Evolutionary conservation across 2,113 vertebrate species (phyloP).

Genomic region (Lepisosteus oculatus): DNA sequence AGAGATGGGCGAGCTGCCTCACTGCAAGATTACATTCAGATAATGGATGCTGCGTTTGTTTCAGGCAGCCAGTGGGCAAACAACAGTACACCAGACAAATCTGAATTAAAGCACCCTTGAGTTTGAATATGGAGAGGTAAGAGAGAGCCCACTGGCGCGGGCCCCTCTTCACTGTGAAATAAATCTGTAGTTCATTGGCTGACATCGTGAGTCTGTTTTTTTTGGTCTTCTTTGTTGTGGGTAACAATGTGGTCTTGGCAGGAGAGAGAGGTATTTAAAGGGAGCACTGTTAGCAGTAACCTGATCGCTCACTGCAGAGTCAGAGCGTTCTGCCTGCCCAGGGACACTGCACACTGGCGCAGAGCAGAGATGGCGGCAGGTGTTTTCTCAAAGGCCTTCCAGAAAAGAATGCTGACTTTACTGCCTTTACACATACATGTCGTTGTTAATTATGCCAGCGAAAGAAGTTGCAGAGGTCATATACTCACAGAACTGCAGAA

Average conservation of each 20-base stretch:
- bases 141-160: too few species aligned
- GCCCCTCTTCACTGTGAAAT: too few species aligned
- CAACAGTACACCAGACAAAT: neutral
- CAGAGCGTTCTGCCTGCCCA: constrained; percentile 58
- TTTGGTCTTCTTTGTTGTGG: constrained; percentile 34
- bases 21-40: neutral
- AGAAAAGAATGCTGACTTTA: too few species aligned
- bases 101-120: neutral
- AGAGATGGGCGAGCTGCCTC: too few species aligned
- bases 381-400: too few species aligned
- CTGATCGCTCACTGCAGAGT: constrained; percentile 61
- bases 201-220: constrained; percentile 21
- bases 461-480: too few species aligned
- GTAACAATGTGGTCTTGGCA: constrained; percentile 62
- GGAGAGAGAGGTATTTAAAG: constrained; percentile 59
- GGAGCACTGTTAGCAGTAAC: constrained; percentile 73
- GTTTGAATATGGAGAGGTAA: neutral
- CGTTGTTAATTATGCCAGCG: too few species aligned
- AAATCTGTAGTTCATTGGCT: too few species aligned
- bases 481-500: too few species aligned
- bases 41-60: neutral
- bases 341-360: constrained; percentile 29
- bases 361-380: too few species aligned
- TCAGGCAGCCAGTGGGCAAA: neutral
- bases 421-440: too few species aligned